phyloP scores from a whole-genome alignment of 2,797 vertebrate species.

The Trachurus trachurus region DNA sequence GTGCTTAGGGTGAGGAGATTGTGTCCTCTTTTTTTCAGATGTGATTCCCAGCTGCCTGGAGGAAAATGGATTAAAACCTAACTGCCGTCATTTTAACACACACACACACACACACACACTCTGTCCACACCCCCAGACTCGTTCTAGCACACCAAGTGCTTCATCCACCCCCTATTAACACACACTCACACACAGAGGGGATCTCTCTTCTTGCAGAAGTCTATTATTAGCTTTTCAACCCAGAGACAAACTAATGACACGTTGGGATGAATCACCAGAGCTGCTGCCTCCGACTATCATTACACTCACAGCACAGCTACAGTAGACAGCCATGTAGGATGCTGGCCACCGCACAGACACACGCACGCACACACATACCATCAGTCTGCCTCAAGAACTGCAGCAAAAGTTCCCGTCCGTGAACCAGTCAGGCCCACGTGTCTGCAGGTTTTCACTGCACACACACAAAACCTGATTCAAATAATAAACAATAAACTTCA shows the following conservation, averaged over 20 bases:
- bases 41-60: constrained; percentile 61
- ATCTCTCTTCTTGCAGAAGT: constrained; percentile 80
- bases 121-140: constrained; percentile 51
- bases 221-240: constrained; percentile 90
- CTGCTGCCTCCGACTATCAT: constrained; percentile 76
- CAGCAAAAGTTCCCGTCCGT: constrained; percentile 28
- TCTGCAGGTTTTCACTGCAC: constrained; percentile 32
- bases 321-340: constrained; percentile 69
- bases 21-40: constrained; percentile 54
- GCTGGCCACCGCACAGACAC: constrained; percentile 36
- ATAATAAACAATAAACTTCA: background rate
- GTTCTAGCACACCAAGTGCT: constrained; percentile 63
- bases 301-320: constrained; percentile 61
- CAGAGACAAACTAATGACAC: constrained; percentile 90
- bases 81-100: constrained; percentile 38
- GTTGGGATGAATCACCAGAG: constrained; percentile 83
- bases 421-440: constrained; percentile 25
- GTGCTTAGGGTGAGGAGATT: constrained; percentile 23
- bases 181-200: constrained; percentile 74
- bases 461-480: background rate
- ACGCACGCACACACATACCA: constrained; percentile 33
- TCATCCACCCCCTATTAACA: constrained; percentile 65
- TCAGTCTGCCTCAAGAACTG: constrained; percentile 35
- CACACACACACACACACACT: constrained; percentile 4
- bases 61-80: constrained; percentile 57